A percentile compares a stretch with the other conserved stretches of the same genome.
Evolutionary conservation across 2,113 vertebrate genomes (phyloP).

Genomic region (Calidris pugnax): DNA sequence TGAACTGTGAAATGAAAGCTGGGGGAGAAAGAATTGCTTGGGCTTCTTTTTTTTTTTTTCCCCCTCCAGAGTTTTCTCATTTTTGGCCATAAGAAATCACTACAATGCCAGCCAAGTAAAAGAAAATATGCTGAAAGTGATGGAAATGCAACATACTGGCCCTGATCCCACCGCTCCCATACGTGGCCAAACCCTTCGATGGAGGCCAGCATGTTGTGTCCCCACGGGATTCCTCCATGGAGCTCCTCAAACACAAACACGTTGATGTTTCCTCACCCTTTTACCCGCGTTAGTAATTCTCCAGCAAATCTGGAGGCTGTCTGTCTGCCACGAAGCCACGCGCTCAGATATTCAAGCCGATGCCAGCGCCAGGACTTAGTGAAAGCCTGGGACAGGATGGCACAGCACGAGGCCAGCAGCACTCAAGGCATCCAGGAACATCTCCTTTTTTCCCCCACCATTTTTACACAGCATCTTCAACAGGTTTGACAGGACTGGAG

Average conservation of each 20-base stretch:
- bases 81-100: background rate
- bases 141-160: background rate
- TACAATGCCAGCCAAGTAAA: background rate
- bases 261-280: background rate
- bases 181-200: rapidly evolving
- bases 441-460: background rate
- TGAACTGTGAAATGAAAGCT: conserved; percentile 8
- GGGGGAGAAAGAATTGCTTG: background rate
- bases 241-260: background rate
- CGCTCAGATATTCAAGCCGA: background rate
- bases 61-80: background rate
- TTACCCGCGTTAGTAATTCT: background rate
- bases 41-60: background rate
- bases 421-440: background rate
- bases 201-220: background rate
- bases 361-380: background rate
- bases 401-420: background rate
- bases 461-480: background rate
- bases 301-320: background rate
- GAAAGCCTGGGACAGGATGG: background rate
- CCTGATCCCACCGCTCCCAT: background rate
- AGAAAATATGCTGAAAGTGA: background rate
- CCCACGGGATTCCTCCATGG: rapidly evolving
- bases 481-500: background rate
- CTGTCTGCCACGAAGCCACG: background rate